Conservation (phyloP, 1,140 invertebrate genomes). For the Drosophila sp. region DNA sequence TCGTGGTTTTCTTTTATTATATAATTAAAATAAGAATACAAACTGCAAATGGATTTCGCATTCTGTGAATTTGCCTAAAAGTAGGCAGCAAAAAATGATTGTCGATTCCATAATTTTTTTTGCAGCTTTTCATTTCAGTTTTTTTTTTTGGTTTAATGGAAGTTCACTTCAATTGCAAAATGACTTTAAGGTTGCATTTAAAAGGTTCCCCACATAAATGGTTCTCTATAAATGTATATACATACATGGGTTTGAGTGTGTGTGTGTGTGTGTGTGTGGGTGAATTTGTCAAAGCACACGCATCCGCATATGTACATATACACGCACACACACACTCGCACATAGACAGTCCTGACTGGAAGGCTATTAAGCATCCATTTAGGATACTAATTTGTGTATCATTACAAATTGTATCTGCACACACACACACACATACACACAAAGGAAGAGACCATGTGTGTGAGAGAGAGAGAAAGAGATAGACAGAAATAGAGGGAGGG, state of each 20-base stretch:
- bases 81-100: no score
- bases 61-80: background rate
- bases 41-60: no score
- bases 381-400: slow-evolving; percentile 83
- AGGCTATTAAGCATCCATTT: slow-evolving; percentile 82
- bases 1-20: no score
- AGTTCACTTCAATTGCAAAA: background rate
- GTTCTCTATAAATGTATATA: slow-evolving; percentile 4
- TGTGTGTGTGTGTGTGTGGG: slow-evolving; percentile 10
- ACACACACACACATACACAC: slow-evolving; percentile 35
- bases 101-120: background rate
- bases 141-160: background rate
- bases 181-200: slow-evolving; percentile 8
- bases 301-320: slow-evolving; percentile 2
- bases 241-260: background rate
- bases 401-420: slow-evolving; percentile 79
- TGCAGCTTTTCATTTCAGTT: background rate
- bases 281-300: slow-evolving; percentile 11
- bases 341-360: slow-evolving; percentile 5
- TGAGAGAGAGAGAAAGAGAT: background rate
- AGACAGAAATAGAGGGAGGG: background rate
- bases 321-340: slow-evolving; percentile 21
- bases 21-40: no score
- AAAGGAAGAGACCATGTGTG: background rate
- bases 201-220: background rate